Evolutionary conservation across 2,888 invertebrate species (phyloP).

Genomic region (Gibbula magus): DNA sequence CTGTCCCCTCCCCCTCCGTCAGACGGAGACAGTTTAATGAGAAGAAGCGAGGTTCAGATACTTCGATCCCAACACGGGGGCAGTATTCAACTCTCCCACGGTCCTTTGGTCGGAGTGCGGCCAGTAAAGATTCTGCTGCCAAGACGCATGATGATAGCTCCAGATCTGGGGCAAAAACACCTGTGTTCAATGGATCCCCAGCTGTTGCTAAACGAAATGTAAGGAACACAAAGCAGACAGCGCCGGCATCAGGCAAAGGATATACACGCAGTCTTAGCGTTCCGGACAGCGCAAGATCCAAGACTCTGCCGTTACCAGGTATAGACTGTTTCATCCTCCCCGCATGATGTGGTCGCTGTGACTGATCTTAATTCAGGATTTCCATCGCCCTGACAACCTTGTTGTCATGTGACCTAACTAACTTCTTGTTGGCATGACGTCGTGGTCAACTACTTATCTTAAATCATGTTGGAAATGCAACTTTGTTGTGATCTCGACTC

Average conservation of each 20-base stretch:
- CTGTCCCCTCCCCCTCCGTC: not conserved
- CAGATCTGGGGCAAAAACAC: not conserved
- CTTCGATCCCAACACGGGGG: not conserved
- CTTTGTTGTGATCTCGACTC: no score
- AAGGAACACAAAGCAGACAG: conserved; percentile 21
- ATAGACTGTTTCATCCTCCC: conserved; percentile 14
- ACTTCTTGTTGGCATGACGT: not conserved
- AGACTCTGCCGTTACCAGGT: conserved; percentile 48
- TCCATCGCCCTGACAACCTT: not conserved
- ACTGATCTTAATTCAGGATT: not conserved
- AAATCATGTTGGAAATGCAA: no score
- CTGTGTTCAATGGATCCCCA: conserved; percentile 13
- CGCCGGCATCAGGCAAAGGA: not conserved
- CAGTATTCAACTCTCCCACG: not conserved
- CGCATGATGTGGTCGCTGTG: not conserved
- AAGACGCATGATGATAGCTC: not conserved
- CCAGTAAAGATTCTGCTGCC: not conserved
- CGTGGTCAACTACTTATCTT: no score
- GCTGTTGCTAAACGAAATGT: not conserved
- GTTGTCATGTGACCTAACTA: not conserved
- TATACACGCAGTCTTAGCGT: conserved; percentile 26
- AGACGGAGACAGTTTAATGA: not conserved
- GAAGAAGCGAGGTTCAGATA: not conserved
- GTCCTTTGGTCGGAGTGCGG: not conserved
- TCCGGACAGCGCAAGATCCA: conserved; percentile 36